A percentile compares a stretch with the other conserved stretches of the same genome.
Evolutionary conservation across 2,113 vertebrate species (phyloP).

Genomic region (Salvelinus fontinalis): DNA sequence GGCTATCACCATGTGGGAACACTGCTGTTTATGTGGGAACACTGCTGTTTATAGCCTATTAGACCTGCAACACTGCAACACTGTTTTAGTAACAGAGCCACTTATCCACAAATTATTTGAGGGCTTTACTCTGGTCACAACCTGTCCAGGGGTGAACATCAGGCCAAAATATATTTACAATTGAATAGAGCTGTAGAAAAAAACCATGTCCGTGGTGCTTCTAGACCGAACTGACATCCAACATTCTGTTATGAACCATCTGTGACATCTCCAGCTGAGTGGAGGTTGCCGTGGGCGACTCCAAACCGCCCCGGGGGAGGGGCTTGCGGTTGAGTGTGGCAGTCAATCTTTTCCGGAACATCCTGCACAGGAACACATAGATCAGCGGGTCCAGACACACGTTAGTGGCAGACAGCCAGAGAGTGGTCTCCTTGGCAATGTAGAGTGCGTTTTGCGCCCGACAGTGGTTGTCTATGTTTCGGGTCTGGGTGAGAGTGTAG

Average conservation of each 20-base stretch:
- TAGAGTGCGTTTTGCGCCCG: slow-evolving; percentile 61
- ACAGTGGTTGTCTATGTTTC: slow-evolving; percentile 46
- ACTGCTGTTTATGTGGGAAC: background rate
- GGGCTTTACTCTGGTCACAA: background rate
- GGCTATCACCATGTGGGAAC: background rate
- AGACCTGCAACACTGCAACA: too few species aligned
- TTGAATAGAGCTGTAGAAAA: background rate
- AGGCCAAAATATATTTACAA: background rate
- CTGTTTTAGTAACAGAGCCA: too few species aligned
- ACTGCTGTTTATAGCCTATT: background rate
- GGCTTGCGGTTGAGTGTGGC: slow-evolving; percentile 50
- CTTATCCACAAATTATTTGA: background rate
- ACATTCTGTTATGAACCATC: slow-evolving; percentile 59
- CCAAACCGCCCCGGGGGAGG: slow-evolving; percentile 17
- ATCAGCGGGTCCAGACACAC: slow-evolving; percentile 78
- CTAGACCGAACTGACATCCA: slow-evolving; percentile 62
- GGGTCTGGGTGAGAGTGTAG: slow-evolving; percentile 76
- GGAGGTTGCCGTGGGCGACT: slow-evolving; percentile 57
- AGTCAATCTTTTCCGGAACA: slow-evolving; percentile 67
- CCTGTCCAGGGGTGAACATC: background rate
- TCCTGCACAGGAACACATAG: slow-evolving; percentile 75
- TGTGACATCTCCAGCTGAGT: slow-evolving; percentile 66
- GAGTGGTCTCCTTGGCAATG: slow-evolving; percentile 72
- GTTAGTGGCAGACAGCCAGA: slow-evolving; percentile 77
- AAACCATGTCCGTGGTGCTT: slow-evolving; percentile 6